A percentile compares a stretch with the other conserved stretches of the same genome.
These are phyloP conservation scores for Esperia sulphurella DNA, from an alignment of 2,888 invertebrate species.

Conservation along the genomic window DNA sequence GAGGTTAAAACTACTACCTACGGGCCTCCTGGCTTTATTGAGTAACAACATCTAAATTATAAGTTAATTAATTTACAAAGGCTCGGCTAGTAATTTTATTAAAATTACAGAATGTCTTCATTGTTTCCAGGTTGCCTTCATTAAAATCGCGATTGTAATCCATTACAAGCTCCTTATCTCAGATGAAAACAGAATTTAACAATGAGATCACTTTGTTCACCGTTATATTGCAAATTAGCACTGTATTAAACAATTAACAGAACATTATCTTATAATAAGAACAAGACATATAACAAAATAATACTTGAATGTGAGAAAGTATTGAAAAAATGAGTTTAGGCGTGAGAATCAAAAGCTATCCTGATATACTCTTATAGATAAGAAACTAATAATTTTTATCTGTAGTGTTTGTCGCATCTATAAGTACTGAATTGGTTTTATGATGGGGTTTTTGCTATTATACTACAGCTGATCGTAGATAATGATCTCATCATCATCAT, in stretches of 20 bases:
- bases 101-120: background rate
- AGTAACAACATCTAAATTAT: too few species aligned
- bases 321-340: too few species aligned
- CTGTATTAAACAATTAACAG: background rate
- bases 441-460: too few species aligned
- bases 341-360: too few species aligned
- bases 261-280: background rate
- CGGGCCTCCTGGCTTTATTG: too few species aligned
- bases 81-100: background rate
- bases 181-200: background rate
- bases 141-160: background rate
- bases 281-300: constrained; percentile 3
- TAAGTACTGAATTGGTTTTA: too few species aligned
- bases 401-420: too few species aligned
- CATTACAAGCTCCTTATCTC: background rate
- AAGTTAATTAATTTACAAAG: background rate
- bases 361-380: too few species aligned
- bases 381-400: too few species aligned
- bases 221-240: background rate
- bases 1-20: too few species aligned
- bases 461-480: too few species aligned
- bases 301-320: background rate
- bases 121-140: background rate
- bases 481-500: too few species aligned
- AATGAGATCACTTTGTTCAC: background rate